A percentile compares a stretch with the other conserved stretches of the same genome.
Conservation (phyloP, 1,140 invertebrate genomes). For the Procambarus virginalis region DNA sequence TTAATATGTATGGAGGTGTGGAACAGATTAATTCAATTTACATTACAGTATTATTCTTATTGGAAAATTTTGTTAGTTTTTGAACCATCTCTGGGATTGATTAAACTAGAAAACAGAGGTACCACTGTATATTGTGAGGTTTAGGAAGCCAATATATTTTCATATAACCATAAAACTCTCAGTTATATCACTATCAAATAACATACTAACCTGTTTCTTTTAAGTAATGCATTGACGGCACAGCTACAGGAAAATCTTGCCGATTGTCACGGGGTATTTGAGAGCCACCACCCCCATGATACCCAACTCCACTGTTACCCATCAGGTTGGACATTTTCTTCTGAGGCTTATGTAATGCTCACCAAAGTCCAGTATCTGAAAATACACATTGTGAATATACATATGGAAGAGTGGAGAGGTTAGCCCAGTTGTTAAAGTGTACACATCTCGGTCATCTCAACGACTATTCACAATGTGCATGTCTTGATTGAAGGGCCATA, state of each 20-base stretch:
- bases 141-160: neutral
- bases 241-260: neutral
- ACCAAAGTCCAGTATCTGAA: neutral
- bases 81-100: no score
- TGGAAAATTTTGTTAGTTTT: no score
- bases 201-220: neutral
- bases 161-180: neutral
- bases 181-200: neutral
- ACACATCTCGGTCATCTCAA: no score
- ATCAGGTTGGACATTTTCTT: neutral
- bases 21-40: no score
- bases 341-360: neutral
- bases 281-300: neutral
- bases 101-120: no score
- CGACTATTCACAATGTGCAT: no score
- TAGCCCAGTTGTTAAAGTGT: no score
- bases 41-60: no score
- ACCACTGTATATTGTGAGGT: no score
- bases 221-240: neutral
- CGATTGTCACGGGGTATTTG: neutral
- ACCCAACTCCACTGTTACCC: conserved; percentile 7
- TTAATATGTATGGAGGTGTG: no score
- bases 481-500: no score
- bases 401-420: neutral
- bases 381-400: neutral